These are phyloP conservation scores for Excalfactoria chinensis DNA, from an alignment of 2,113 vertebrate species.

Conservation along the genomic window DNA sequence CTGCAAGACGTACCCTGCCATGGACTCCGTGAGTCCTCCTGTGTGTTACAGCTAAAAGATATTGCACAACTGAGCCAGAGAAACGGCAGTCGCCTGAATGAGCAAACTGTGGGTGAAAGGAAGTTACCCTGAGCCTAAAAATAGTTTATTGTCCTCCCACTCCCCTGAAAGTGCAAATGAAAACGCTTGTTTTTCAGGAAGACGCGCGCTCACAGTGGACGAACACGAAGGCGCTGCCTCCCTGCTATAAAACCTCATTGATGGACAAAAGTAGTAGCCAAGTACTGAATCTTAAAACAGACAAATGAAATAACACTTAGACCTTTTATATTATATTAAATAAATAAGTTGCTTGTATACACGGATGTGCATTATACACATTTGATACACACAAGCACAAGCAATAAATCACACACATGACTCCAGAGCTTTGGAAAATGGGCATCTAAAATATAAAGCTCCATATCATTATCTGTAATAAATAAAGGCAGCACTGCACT, in stretches of 20 bases:
- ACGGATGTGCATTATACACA: not conserved
- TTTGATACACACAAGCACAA: not conserved
- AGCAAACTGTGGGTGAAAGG: constrained; percentile 63
- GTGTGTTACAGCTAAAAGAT: not conserved
- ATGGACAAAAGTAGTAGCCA: not conserved
- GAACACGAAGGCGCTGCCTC: not conserved
- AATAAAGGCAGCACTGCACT: constrained; percentile 2
- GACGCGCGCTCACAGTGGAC: not conserved
- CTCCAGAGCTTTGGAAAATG: not conserved
- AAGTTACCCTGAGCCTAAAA: constrained; percentile 61
- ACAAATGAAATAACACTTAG: not conserved
- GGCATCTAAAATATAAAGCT: not conserved
- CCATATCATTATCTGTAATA: not conserved
- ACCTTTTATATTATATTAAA: not conserved
- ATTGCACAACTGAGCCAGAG: not conserved
- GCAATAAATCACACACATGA: not conserved
- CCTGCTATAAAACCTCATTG: not conserved
- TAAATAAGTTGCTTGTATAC: not conserved
- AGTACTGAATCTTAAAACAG: not conserved
- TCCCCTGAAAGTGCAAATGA: constrained; percentile 55
- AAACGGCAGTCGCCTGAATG: constrained; percentile 38
- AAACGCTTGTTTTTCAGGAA: constrained; percentile 35
- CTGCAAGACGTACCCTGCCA: not conserved
- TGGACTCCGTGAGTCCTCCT: not conserved
- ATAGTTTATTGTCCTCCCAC: constrained; percentile 57